Evolutionary conservation across 2,888 invertebrate genomes (phyloP), one percentile per base, ranked within the genome.

Genomic region (Drosophila helvetica): DNA sequence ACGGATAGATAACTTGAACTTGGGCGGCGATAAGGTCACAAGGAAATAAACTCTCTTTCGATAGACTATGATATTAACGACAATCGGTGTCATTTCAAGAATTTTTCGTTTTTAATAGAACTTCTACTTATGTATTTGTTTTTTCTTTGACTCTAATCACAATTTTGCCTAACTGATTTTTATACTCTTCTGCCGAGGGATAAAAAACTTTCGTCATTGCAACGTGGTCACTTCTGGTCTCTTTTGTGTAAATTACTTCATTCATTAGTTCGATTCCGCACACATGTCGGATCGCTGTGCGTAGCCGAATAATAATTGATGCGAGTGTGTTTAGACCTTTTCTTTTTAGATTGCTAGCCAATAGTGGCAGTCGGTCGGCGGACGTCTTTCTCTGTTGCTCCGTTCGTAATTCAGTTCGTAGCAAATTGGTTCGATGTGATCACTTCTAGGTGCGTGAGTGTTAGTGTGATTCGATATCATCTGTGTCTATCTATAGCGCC

Each of bases 401-500:
- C 43, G 30, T 22, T 54, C 33, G 51, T 19, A 43, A 42, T 38
- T 25, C 10, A 25, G 53, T 10, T 53, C 47, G 58, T 68, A 22
- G 46, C 46, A 27, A 45, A 57, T 63, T 62, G 52, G 59, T 57
- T 59, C 43, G 52, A 68, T 66, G 66, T 71, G 69, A 74, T 80
- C 56, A 65, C 67, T 73, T 38, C 38, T 51, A 22, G 43, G 51
- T 67, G 65, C 58, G 42, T 60, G 59, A n/a, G 71, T 72, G 65
- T 51, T 75, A 42, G 71, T 79, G 82, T 51, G 77, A 77, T 77
- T 79, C 57, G 53, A 77, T 79, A 84, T 81, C 74, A 79, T 68
- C 55, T 70, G 75, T 64, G 64, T 77, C 85, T 81, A 84, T 84
- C 79, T 81, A 84, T 81, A 81, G 81, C 74, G 55, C 74, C 38